Percentiles rank a stretch among this genome's conserved stretches.
Conservation (phyloP, 2,797 vertebrate genomes). For the Lerista edwardsae region DNA sequence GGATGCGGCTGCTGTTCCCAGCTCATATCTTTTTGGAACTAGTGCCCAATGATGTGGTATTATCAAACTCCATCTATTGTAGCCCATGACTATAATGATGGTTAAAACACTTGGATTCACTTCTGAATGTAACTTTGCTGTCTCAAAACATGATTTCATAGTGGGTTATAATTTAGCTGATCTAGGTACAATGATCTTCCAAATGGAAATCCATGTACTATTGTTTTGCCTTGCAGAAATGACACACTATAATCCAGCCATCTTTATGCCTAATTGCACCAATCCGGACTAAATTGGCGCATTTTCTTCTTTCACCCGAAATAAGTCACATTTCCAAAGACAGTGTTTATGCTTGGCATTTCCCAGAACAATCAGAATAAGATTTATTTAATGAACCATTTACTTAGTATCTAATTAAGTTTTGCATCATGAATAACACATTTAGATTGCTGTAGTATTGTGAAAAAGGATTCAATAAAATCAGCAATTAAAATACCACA, state of each 20-base stretch:
- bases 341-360: constrained; percentile 65
- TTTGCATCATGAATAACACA: constrained; percentile 59
- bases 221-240: constrained; percentile 59
- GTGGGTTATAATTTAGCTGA: constrained; percentile 44
- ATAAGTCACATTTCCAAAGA: constrained; percentile 62
- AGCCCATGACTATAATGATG: constrained; percentile 63
- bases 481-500: constrained; percentile 71
- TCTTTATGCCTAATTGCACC: constrained; percentile 58
- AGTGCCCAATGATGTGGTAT: constrained; percentile 55
- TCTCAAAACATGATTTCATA: constrained; percentile 68
- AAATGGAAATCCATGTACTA: constrained; percentile 62
- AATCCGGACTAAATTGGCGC: constrained; percentile 57
- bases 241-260: constrained; percentile 49
- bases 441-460: constrained; percentile 64
- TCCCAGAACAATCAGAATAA: constrained; percentile 67
- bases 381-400: constrained; percentile 67
- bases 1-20: constrained; percentile 48
- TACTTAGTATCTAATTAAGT: constrained; percentile 71
- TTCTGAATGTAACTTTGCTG: constrained; percentile 59
- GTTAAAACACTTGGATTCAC: constrained; percentile 63
- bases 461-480: constrained; percentile 70
- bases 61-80: constrained; percentile 60
- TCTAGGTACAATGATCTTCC: constrained; percentile 61
- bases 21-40: constrained; percentile 56
- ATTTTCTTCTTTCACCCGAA: constrained; percentile 54